Evolutionary conservation across 2,797 vertebrate species (phyloP).

Genomic region (Melanotaenia boesemani): DNA sequence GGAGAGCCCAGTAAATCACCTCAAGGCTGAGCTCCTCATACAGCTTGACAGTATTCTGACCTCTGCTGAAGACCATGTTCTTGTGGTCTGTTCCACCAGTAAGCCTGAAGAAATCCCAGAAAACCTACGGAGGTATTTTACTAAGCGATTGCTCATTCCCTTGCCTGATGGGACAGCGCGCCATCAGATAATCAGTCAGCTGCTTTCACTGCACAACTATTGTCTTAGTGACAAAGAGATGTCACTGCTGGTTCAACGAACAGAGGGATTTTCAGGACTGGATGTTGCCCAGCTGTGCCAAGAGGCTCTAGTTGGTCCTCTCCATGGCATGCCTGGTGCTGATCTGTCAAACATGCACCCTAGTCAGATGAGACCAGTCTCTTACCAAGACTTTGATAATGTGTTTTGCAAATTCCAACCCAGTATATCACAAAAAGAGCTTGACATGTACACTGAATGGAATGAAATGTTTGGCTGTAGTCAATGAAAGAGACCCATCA

Average conservation of each 20-base stretch:
- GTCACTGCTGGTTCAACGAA: slow-evolving; percentile 96
- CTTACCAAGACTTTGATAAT: slow-evolving; percentile 99
- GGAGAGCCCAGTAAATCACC: slow-evolving; percentile 93
- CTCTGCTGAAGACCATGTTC: slow-evolving; percentile 95
- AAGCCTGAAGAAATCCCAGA: slow-evolving; percentile 99
- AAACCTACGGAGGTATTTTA: slow-evolving; percentile 97
- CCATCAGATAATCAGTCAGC: slow-evolving; percentile 99
- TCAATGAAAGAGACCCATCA: slow-evolving; percentile 87
- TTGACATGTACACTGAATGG: slow-evolving; percentile 99
- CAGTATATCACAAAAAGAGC: slow-evolving; percentile 99
- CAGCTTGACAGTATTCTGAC: slow-evolving; percentile 95
- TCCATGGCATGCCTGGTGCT: slow-evolving; percentile 92
- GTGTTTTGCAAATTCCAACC: slow-evolving; percentile 99
- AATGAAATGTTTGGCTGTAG: slow-evolving; percentile 99
- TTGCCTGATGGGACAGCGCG: slow-evolving; percentile 96
- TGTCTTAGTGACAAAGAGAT: slow-evolving; percentile 99
- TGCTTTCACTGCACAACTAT: slow-evolving; percentile 99
- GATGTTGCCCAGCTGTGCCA: slow-evolving; percentile 97
- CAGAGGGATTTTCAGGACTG: slow-evolving; percentile 98
- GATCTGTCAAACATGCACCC: slow-evolving; percentile 96
- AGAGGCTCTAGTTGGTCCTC: slow-evolving; percentile 93
- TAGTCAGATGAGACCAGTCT: slow-evolving; percentile 94
- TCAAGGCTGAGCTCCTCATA: slow-evolving; percentile 97
- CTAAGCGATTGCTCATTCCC: slow-evolving; percentile 97
- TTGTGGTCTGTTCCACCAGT: slow-evolving; percentile 98